phyloP scores from a whole-genome alignment of 2,113 vertebrate species.

The Sterrhoptilus dennistouni region DNA sequence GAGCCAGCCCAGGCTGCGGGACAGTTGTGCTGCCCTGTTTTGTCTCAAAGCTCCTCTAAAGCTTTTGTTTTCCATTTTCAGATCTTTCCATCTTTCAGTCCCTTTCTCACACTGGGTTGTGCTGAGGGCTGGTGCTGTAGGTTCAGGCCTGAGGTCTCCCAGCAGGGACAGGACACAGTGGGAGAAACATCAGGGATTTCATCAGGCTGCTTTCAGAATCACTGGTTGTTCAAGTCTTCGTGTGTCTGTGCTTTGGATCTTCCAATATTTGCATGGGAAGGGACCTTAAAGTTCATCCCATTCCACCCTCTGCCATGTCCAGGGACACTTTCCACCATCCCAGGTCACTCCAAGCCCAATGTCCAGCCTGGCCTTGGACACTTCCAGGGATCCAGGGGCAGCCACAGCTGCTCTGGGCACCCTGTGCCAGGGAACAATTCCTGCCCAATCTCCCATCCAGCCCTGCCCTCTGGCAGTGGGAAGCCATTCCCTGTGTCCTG shows the following conservation, averaged over 20 bases:
- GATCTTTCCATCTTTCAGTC: neutral
- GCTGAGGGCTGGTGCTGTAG: neutral
- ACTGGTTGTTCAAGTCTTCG: rapidly evolving
- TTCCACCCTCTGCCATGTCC: rapidly evolving
- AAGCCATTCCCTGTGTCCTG: neutral
- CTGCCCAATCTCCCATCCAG: neutral
- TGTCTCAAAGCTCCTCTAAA: neutral
- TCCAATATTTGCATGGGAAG: neutral
- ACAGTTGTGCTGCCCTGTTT: neutral
- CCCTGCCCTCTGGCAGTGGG: neutral
- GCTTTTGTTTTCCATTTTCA: neutral
- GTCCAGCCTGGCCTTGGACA: neutral
- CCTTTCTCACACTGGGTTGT: rapidly evolving
- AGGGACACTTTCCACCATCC: neutral
- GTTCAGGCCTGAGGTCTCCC: neutral
- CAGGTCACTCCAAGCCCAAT: rapidly evolving
- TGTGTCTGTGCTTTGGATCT: neutral
- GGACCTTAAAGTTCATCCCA: rapidly evolving
- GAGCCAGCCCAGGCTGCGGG: neutral
- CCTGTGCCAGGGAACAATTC: neutral
- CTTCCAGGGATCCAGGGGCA: neutral
- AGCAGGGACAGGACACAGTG: neutral
- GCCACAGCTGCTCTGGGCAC: neutral
- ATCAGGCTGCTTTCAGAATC: neutral
- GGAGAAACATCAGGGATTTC: neutral